Base-by-base conservation (phyloP, 2,888 invertebrate genomes). In the Apantesis nais region DNA sequence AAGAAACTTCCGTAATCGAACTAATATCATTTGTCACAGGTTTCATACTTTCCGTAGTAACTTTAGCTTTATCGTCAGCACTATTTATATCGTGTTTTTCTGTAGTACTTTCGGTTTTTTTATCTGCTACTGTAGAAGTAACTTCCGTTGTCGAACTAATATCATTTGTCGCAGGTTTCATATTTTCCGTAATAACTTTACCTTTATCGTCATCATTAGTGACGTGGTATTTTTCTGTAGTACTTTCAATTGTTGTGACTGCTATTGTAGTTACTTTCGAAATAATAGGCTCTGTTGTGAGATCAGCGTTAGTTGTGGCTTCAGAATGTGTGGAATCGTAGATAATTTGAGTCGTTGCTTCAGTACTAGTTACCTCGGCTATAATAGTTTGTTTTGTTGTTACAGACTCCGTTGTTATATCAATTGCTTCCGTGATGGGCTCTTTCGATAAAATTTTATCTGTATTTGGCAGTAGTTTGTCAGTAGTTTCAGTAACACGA, bases 81-180 rank as follows among this genome's bases (percentile, higher is more conserved):
- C 90, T 88, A 84, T 16, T 25, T 3, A 4, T 5, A 5, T 63
- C 41, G 29, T 41, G 11, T 63, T 5, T 41, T 41, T 25, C 55
- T 55, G 14, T 55, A 14, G 29, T 63, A 19, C 19, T 63, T 63
- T 1, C 55, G 14, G 14, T 25, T 25, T 14, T 41, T 5, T 19
- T 63, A 11, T 41, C 41, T 41, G 41, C 19, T 19, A 29, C 9
- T 63, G 37, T 66, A 55, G n/a, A 34, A 37, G 66, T 25, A 25
- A 31, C 12, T 52, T 37, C 66, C 37, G 66, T 25, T 8, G 37
- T 29, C 1, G 34, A 16, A 52, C 9, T 25, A n/a, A n/a, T 37
- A 55, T 22, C 3, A 16, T 39, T 31, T 55, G 25, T 9, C 25
- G 19, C 62, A 19, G 34, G 55, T 55, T 55, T 55, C 55, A 25